A percentile compares a stretch with the other conserved stretches of the same genome.
Conservation (phyloP, 2,888 invertebrate genomes). For the Dynastes hyllus region DNA sequence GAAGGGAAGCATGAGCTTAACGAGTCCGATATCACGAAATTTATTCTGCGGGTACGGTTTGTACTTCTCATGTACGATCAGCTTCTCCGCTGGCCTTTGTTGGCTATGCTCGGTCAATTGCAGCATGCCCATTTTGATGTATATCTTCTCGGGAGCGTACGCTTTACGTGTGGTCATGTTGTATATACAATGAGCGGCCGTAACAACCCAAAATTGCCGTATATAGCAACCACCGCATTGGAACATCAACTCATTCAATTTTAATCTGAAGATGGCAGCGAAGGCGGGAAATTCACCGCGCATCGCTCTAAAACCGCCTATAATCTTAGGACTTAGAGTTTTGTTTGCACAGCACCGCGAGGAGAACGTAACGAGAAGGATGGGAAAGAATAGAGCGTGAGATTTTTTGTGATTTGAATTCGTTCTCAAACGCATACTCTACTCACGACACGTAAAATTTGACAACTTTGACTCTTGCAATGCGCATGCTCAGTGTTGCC, state of each 20-base stretch:
- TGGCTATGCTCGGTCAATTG: background rate
- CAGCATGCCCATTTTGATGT: background rate
- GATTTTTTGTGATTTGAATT: too few relatives aligned
- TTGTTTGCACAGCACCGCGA: too few relatives aligned
- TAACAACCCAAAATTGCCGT: background rate
- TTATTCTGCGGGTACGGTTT: background rate
- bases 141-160: background rate
- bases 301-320: background rate
- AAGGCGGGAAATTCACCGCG: background rate
- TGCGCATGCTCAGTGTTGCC: too few relatives aligned
- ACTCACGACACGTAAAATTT: too few relatives aligned
- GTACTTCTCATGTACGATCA: background rate
- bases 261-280: background rate
- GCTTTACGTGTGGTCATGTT: background rate
- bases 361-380: too few relatives aligned
- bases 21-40: background rate
- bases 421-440: too few relatives aligned
- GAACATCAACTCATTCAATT: background rate
- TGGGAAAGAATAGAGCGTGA: too few relatives aligned
- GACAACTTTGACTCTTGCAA: too few relatives aligned
- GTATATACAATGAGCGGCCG: background rate
- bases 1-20: background rate
- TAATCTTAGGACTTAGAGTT: background rate
- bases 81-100: background rate
- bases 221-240: background rate